Conservation (phyloP, 1,140 invertebrate genomes). For the Charaxes varanes region DNA sequence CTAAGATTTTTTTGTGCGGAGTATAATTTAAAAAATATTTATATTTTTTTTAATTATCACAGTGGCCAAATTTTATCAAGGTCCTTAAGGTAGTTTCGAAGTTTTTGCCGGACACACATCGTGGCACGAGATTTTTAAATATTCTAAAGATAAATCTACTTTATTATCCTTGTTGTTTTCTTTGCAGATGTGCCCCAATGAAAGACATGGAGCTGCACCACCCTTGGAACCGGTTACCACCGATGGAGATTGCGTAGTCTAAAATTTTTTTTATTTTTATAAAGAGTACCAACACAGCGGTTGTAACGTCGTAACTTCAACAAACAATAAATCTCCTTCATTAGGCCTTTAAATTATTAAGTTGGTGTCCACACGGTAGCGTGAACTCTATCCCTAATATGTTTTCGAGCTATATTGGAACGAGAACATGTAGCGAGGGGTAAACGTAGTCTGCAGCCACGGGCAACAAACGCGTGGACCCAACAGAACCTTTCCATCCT, state of each 20-base stretch:
- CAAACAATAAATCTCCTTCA: background rate
- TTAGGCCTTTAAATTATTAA: slow-evolving; percentile 18
- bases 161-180: too few species aligned
- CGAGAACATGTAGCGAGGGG: slow-evolving; percentile 28
- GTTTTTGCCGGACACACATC: too few species aligned
- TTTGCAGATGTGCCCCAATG: slow-evolving; percentile 15
- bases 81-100: too few species aligned
- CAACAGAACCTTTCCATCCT: slow-evolving; percentile 17
- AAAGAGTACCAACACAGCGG: slow-evolving; percentile 7
- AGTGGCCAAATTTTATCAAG: too few species aligned
- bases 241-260: slow-evolving; percentile 33
- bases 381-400: slow-evolving; percentile 31
- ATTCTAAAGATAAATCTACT: too few species aligned
- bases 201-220: background rate
- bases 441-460: slow-evolving; percentile 55
- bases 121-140: too few species aligned
- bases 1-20: too few species aligned
- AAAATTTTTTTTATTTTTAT: slow-evolving; percentile 21
- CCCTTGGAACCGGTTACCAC: slow-evolving; percentile 2
- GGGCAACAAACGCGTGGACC: slow-evolving; percentile 49
- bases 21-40: too few species aligned
- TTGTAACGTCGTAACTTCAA: slow-evolving; percentile 14
- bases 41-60: too few species aligned
- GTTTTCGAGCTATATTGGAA: slow-evolving; percentile 22
- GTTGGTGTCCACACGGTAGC: slow-evolving; percentile 41